Evolutionary conservation across 2,888 invertebrate species (phyloP), one percentile per base, ranked within the genome.

Genomic region (Amiota mariae): DNA sequence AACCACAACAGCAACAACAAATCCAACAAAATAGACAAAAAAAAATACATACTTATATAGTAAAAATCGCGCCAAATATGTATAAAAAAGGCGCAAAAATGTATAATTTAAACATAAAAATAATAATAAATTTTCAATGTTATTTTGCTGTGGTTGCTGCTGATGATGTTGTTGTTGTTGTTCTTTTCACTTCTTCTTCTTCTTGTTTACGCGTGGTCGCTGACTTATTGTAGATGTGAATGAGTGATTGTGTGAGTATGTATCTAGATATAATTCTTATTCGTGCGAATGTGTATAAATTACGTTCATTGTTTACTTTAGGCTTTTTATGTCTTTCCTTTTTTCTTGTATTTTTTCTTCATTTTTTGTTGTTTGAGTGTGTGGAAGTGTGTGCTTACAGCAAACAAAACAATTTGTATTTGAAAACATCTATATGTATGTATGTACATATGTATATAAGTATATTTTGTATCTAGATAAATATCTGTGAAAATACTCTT

Each of bases 401-500:
- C 81, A 78, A 78, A 78, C 73, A 75, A 70, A 72, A 77, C 72
- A 73, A 11, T 70, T 72, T 56, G 57, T 84, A 82, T 85, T 79
- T 80, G 76, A 66, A 71, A 61, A 64, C n/a, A n/a, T n/a, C n/a
- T 70, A 70, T 74, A 72, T n/a, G n/a, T n/a, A n/a, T 67, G 56
- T 70, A 72, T 36, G 63, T 73, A 20, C 36, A 70, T 56, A 70
- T 57, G 51, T 20, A 24, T 63, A 8, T 54, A n/a, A n/a, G 9
- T 63, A 49, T 51, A 61, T 66, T 36, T 24, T 72, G 71, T 73
- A 68, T 75, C 72, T 72, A 72, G 72, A 72, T 72, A 72, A 72
- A 71, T 74, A 70, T 79, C 68, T 76, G 76, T 80, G 79, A 79
- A 85, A 81, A 82, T 79, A 84, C 85, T 80, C 81, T 83, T 79